Conservation (phyloP, 2,113 vertebrate species). For the Cyphotilapia sp. region DNA sequence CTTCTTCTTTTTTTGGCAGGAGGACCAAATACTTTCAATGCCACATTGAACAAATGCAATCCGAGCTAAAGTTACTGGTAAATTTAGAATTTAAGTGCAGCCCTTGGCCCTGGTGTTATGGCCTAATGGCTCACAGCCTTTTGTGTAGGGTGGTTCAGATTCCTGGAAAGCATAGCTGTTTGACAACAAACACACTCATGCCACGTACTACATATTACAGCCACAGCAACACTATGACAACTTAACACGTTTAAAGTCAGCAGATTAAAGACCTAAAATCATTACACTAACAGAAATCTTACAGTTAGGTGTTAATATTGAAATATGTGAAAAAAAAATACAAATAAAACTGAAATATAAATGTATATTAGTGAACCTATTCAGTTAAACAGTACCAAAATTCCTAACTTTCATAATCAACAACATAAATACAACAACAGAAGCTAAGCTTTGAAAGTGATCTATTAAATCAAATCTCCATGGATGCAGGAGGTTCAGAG, state of each 20-base stretch:
- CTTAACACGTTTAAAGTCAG: not conserved
- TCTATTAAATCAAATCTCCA: not conserved
- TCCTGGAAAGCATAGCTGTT: not conserved
- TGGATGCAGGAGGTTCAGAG: not conserved
- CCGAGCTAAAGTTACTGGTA: not conserved
- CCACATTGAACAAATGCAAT: not conserved
- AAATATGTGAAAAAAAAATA: not conserved
- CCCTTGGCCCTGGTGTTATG: slow-evolving; percentile 3
- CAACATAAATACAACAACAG: not conserved
- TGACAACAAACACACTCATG: not conserved
- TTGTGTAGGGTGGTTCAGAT: not conserved
- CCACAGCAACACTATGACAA: not conserved
- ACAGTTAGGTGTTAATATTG: not conserved
- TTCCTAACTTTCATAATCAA: not conserved
- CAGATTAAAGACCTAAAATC: not conserved
- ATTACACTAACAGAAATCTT: rapidly evolving
- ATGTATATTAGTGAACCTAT: not conserved
- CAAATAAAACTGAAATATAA: not conserved
- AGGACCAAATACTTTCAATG: not conserved
- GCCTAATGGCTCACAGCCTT: slow-evolving; percentile 1
- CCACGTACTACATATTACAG: not conserved
- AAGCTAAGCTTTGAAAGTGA: not conserved
- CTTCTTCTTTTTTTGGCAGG: not conserved
- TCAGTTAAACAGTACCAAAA: not conserved
- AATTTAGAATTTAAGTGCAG: slow-evolving; percentile 6